These are phyloP conservation scores for Ladona fulva DNA, from an alignment of 1,140 invertebrate species.

Conservation along the genomic window DNA sequence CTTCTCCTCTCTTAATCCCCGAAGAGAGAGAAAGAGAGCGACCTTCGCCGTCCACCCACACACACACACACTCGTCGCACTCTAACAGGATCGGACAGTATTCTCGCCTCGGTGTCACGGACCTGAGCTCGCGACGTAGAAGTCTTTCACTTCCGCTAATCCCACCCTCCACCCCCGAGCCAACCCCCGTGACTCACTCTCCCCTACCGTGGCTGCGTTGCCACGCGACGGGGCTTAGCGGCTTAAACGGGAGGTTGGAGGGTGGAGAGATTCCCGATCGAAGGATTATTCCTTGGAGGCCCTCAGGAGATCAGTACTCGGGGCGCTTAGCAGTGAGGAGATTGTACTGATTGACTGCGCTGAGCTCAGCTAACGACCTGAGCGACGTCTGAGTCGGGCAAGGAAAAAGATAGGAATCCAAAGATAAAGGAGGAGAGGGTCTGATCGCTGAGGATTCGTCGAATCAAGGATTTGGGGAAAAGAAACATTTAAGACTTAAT, in stretches of 20 bases:
- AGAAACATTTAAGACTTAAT: too few species aligned
- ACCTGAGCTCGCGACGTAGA: background rate
- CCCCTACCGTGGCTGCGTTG: background rate
- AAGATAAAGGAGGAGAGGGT: too few species aligned
- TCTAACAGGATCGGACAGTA: background rate
- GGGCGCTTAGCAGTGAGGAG: background rate
- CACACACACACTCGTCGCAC: background rate
- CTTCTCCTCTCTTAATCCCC: background rate
- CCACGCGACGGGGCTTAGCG: background rate
- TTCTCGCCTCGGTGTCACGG: background rate
- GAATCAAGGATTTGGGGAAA: too few species aligned
- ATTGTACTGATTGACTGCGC: background rate
- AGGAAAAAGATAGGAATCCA: background rate
- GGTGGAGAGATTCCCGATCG: background rate
- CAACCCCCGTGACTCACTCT: background rate
- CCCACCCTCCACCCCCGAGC: background rate
- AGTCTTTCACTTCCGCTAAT: slow-evolving; percentile 9
- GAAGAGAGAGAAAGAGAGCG: background rate
- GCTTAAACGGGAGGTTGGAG: background rate
- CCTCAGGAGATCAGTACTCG: background rate
- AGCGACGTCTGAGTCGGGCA: background rate
- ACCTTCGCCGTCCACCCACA: background rate
- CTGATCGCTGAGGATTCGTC: too few species aligned
- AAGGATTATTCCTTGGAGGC: too few species aligned
- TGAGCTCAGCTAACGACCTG: background rate